Conservation (phyloP, 2,888 invertebrate genomes). For the Nomada fabriciana region DNA sequence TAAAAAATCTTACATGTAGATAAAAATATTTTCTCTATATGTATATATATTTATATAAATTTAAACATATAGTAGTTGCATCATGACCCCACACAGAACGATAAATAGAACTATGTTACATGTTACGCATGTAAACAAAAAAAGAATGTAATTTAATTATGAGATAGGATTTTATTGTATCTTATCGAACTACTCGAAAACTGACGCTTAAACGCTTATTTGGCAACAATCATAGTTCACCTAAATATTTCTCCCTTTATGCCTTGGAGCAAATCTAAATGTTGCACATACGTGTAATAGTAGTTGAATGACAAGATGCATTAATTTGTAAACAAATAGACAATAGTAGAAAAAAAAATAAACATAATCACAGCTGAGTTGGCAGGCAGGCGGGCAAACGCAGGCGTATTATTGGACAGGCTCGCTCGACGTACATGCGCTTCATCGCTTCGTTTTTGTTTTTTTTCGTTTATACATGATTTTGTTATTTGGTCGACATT, state of each 20-base stretch:
- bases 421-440: conserved; percentile 67
- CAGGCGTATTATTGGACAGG: conserved; percentile 75
- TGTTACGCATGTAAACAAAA: conserved; percentile 60
- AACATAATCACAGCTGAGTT: conserved; percentile 84
- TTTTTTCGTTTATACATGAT: conserved; percentile 41
- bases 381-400: conserved; percentile 80
- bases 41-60: conserved; percentile 47
- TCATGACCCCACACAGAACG: conserved; percentile 38
- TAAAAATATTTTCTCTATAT: conserved; percentile 56
- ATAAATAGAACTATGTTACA: conserved; percentile 47
- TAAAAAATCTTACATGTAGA: conserved; percentile 59
- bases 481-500: conserved; percentile 71
- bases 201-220: conserved; percentile 61
- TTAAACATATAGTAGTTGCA: conserved; percentile 39
- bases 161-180: conserved; percentile 57
- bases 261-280: conserved; percentile 66
- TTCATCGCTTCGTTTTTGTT: conserved; percentile 55
- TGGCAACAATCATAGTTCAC: conserved; percentile 62
- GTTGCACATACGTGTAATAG: conserved; percentile 65
- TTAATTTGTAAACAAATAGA: conserved; percentile 77
- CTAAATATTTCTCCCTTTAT: conserved; percentile 69
- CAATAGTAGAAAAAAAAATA: conserved; percentile 78
- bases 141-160: conserved; percentile 32
- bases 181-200: conserved; percentile 53
- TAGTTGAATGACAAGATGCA: conserved; percentile 75